phyloP scores from a whole-genome alignment of 2,888 invertebrate species.

The Drosophila testacea region DNA sequence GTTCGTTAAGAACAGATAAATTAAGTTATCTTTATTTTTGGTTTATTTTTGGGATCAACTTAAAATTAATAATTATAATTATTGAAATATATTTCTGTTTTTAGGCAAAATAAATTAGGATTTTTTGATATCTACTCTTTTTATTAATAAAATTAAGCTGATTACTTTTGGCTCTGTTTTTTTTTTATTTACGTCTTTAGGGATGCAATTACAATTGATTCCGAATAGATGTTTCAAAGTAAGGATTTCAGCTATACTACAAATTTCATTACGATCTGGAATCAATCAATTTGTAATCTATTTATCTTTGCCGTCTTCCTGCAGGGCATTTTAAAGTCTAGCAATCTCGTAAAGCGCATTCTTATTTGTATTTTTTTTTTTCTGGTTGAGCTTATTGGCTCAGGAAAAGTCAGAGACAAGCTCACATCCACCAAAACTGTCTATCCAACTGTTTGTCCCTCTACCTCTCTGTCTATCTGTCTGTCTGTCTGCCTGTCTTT shows the following conservation, averaged over 20 bases:
- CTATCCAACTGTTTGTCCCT: constrained; percentile 25
- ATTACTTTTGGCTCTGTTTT: too few species aligned
- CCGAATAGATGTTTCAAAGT: too few species aligned
- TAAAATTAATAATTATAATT: too few species aligned
- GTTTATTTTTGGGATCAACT: neutral
- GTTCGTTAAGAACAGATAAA: too few species aligned
- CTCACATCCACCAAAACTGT: constrained; percentile 23
- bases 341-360: neutral
- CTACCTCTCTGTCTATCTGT: constrained; percentile 9
- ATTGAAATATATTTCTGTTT: too few species aligned
- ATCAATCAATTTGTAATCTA: neutral
- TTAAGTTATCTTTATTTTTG: too few species aligned
- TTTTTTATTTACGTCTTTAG: too few species aligned
- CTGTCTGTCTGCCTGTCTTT: neutral
- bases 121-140: too few species aligned
- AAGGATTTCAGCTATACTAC: neutral
- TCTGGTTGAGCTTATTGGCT: constrained; percentile 20
- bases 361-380: constrained; percentile 7
- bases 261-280: neutral
- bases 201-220: too few species aligned
- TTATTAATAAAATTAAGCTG: too few species aligned
- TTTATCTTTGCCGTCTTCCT: too few species aligned
- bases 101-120: too few species aligned
- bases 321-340: neutral
- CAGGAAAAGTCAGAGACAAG: constrained; percentile 35